phyloP scores from a whole-genome alignment of 2,797 vertebrate species.

The Rhodeus uyekii region DNA sequence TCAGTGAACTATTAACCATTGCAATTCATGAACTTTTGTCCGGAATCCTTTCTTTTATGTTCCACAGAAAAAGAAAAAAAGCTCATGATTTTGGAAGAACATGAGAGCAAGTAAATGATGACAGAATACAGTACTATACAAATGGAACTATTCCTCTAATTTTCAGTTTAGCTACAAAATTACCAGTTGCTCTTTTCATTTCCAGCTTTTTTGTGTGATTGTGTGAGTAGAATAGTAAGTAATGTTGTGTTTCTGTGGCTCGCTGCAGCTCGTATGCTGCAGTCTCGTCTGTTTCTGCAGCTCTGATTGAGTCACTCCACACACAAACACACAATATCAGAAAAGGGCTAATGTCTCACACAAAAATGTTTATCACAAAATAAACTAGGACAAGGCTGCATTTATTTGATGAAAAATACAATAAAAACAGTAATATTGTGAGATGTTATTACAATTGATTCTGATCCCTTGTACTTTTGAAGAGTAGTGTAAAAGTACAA shows the following conservation, averaged over 20 bases:
- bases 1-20: not conserved
- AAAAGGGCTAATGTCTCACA: not conserved
- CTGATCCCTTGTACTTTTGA: not conserved
- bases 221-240: conserved; percentile 55
- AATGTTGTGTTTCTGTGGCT: conserved; percentile 41
- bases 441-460: not conserved
- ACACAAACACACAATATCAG: not conserved
- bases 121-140: not conserved
- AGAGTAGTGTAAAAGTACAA: not conserved
- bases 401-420: not conserved
- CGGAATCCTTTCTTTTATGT: not conserved
- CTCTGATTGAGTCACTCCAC: not conserved
- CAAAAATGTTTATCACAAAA: not conserved
- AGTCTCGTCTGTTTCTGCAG: conserved; percentile 37
- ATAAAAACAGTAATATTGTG: not conserved
- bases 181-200: not conserved
- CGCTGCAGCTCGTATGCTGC: conserved; percentile 54
- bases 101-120: not conserved
- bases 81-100: not conserved
- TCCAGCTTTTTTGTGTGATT: not conserved
- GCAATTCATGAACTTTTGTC: not conserved
- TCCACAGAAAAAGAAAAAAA: not conserved
- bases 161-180: not conserved
- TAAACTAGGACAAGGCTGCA: not conserved
- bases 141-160: not conserved